These are phyloP conservation scores for Gasteruption jaculator DNA, from an alignment of 2,888 invertebrate genomes.

Conservation along the genomic window DNA sequence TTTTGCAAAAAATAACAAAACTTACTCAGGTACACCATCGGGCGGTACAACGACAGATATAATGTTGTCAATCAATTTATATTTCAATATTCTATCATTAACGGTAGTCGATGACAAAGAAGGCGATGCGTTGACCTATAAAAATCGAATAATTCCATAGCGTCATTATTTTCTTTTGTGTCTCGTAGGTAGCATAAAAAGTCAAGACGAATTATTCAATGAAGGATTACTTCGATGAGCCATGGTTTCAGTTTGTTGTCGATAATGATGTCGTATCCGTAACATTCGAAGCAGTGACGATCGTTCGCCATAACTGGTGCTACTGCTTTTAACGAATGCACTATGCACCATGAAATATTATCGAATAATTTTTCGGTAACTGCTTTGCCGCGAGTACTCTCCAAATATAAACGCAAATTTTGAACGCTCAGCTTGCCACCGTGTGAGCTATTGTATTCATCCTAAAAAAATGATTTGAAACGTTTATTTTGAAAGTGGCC, in stretches of 20 bases:
- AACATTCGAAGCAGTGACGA: constrained; percentile 88
- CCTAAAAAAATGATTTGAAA: constrained; percentile 54
- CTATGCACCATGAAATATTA: constrained; percentile 84
- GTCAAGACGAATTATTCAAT: not conserved
- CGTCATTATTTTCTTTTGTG: not conserved
- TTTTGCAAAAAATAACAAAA: no score
- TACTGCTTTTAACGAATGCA: constrained; percentile 90
- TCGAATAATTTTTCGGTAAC: constrained; percentile 86
- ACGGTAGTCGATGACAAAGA: constrained; percentile 91
- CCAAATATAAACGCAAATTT: constrained; percentile 83
- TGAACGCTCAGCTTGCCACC: constrained; percentile 94
- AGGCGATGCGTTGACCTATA: constrained; percentile 88
- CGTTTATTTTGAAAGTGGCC: no score
- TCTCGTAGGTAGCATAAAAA: not conserved
- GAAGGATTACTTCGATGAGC: constrained; percentile 41
- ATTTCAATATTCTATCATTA: constrained; percentile 89
- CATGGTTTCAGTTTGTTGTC: constrained; percentile 89
- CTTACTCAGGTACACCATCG: constrained; percentile 81
- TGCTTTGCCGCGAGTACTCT: constrained; percentile 83
- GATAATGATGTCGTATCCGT: constrained; percentile 95
- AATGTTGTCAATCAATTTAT: constrained; percentile 90
- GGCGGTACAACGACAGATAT: constrained; percentile 86
- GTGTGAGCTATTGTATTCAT: constrained; percentile 89
- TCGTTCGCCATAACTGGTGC: constrained; percentile 91
- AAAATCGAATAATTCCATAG: not conserved